Evolutionary conservation across 1,140 invertebrate genomes (phyloP), one percentile per base, ranked within the genome.

Genomic region (Scaptomyza hsui): DNA sequence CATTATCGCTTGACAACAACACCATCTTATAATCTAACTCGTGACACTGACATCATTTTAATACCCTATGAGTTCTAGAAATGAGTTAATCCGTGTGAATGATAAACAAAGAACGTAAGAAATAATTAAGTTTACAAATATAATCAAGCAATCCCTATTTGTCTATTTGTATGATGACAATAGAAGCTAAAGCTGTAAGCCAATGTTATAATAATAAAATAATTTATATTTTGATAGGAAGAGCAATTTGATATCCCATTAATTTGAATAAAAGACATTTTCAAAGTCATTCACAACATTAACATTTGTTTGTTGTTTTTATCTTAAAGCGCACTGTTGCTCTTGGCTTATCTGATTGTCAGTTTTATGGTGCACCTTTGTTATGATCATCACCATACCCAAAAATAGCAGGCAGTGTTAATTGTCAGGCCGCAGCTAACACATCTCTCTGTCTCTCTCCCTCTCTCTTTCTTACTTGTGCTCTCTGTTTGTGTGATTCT

Each of bases 311-410:
- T 56, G 10, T 35, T 9, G 26, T 29, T 29, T 6, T 67, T 67
- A 42, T 69, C 39, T 69, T 6, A 51, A n/a, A 18, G 13, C 15
- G 13, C 47, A 49, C 35, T 42, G 26, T 39, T 21, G 29, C 16
- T 48, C 15, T 26, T n/a, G 57, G 42, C 63, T 68, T 57, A 67
- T 71, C 77, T 60, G 59, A 85, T 88, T 81, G 81, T 88, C 82
- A 85, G 65, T 85, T 88, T 88, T 88, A 88, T 45, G 57, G 48
- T 61, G 18, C 42, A 10, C 15, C n/a, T 26, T n/a, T 47, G 45
- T 6, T 45, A 13, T 21, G 16, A 59, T 67, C 65, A 29, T 29
- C 26, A 70, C 42, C 24, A 41, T 24, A 10, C 32, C 16, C 16
- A 24, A 55, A 35, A 26, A 24, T 47, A 37, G 32, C 24, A 55